Conservation (phyloP, 2,888 invertebrate species). For the Myopa testacea region DNA sequence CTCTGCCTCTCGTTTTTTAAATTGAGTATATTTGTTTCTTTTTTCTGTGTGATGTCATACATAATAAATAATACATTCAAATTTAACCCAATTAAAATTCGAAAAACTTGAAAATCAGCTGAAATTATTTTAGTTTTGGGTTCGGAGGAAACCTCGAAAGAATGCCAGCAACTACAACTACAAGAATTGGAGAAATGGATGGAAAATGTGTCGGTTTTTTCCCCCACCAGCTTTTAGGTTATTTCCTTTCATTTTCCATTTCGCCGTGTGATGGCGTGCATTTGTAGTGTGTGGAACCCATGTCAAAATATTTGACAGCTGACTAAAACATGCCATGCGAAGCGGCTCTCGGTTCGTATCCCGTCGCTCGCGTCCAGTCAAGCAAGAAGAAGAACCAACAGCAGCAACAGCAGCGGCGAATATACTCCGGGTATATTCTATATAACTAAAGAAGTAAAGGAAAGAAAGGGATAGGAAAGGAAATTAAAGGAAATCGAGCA, state of each 20-base stretch:
- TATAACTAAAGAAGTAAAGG: slow-evolving; percentile 26
- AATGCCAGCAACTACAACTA: background rate
- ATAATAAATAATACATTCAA: background rate
- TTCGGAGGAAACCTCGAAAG: background rate
- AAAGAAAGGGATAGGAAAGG: background rate
- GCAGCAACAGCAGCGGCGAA: slow-evolving; percentile 8
- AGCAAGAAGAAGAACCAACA: slow-evolving; percentile 34
- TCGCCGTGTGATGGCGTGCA: slow-evolving; percentile 14
- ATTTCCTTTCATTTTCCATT: slow-evolving; percentile 14
- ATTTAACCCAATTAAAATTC: slow-evolving; percentile 12
- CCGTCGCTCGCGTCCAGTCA: slow-evolving; percentile 47
- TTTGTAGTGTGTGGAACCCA: slow-evolving; percentile 59
- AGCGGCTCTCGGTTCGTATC: slow-evolving; percentile 50
- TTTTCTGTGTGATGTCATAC: too few relatives aligned
- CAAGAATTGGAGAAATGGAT: background rate
- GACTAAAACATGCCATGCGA: slow-evolving; percentile 68
- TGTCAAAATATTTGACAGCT: slow-evolving; percentile 70
- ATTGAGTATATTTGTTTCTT: too few relatives aligned
- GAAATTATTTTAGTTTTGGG: slow-evolving; percentile 30
- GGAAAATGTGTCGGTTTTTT: slow-evolving; percentile 7
- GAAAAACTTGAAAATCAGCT: slow-evolving; percentile 26
- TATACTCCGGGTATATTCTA: background rate
- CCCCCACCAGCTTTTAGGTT: background rate
- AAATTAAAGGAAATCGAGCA: background rate
- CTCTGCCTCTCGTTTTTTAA: too few relatives aligned